phyloP scores from a whole-genome alignment of 2,797 vertebrate species.

The Lycodopsis pacificus region DNA sequence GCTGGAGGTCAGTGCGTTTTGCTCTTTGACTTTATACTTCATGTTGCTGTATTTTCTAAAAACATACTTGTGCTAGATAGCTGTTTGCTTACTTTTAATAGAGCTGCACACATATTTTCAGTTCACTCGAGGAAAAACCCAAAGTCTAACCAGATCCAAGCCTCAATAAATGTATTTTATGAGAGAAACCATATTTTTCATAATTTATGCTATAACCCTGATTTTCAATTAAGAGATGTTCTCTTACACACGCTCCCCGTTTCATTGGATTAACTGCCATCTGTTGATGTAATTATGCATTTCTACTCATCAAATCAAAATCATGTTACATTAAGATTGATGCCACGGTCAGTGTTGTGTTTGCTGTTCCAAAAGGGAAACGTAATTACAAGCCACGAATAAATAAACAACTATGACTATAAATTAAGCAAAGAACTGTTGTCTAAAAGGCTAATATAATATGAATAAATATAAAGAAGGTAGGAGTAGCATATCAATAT shows the following conservation, averaged over 20 bases:
- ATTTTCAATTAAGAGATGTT: slow-evolving; percentile 42
- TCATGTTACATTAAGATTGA: slow-evolving; percentile 31
- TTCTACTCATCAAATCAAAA: slow-evolving; percentile 43
- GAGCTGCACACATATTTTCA: background rate
- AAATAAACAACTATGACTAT: background rate
- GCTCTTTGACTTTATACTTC: slow-evolving; percentile 9
- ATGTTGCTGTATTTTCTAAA: slow-evolving; percentile 1
- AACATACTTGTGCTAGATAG: background rate
- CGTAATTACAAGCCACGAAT: background rate
- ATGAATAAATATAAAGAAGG: background rate
- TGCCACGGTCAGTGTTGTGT: slow-evolving; percentile 5
- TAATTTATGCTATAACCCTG: background rate
- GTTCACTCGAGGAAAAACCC: background rate
- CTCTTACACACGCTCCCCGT: slow-evolving; percentile 4
- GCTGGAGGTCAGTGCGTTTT: slow-evolving; percentile 84
- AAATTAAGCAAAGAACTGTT: background rate
- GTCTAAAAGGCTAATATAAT: slow-evolving; percentile 8
- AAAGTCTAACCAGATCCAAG: background rate
- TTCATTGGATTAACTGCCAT: slow-evolving; percentile 53
- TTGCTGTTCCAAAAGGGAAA: slow-evolving; percentile 9
- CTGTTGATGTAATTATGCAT: slow-evolving; percentile 48
- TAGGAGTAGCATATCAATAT: background rate
- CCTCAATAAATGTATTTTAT: slow-evolving; percentile 18
- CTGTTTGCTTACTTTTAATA: background rate
- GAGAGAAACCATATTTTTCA: slow-evolving; percentile 9